Conservation (phyloP, 2,888 invertebrate species). For the Ornithoptera priamus region DNA sequence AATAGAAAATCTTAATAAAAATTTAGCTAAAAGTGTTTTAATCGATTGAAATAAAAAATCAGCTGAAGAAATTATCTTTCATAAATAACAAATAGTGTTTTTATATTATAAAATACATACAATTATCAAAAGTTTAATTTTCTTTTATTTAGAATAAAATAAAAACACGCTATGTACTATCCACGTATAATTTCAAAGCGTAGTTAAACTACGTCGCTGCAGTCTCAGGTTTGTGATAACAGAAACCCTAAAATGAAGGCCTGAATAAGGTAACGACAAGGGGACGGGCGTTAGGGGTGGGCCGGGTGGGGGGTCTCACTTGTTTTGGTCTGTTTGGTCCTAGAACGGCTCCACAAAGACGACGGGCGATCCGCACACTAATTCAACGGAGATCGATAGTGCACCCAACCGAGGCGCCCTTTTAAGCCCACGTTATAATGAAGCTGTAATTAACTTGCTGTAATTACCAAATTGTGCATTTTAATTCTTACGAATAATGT, state of each 20-base stretch:
- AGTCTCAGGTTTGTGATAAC: constrained; percentile 37
- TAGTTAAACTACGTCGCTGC: constrained; percentile 34
- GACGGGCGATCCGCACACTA: constrained; percentile 78
- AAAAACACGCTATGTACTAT: background rate
- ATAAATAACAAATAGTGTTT: too few relatives aligned
- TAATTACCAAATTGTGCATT: constrained; percentile 35
- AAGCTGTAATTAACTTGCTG: constrained; percentile 67
- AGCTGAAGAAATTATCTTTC: too few relatives aligned
- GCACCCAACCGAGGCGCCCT: constrained; percentile 71
- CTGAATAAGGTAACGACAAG: constrained; percentile 62
- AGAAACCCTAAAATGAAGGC: constrained; percentile 48
- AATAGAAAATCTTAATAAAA: background rate
- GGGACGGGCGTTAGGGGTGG: constrained; percentile 47
- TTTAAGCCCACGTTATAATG: constrained; percentile 66
- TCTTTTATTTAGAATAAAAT: background rate
- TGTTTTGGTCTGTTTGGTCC: constrained; percentile 80
- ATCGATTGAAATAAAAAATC: too few relatives aligned
- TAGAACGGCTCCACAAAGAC: constrained; percentile 78
- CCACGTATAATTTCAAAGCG: constrained; percentile 33
- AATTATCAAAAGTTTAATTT: background rate
- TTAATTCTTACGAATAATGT: background rate
- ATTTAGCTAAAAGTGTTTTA: too few relatives aligned
- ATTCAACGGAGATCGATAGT: constrained; percentile 79
- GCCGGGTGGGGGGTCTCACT: constrained; percentile 52
- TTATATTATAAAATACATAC: too few relatives aligned